A percentile compares a stretch with the other conserved stretches of the same genome.
Conservation (phyloP, 2,113 vertebrate species). For the Laticauda colubrina region DNA sequence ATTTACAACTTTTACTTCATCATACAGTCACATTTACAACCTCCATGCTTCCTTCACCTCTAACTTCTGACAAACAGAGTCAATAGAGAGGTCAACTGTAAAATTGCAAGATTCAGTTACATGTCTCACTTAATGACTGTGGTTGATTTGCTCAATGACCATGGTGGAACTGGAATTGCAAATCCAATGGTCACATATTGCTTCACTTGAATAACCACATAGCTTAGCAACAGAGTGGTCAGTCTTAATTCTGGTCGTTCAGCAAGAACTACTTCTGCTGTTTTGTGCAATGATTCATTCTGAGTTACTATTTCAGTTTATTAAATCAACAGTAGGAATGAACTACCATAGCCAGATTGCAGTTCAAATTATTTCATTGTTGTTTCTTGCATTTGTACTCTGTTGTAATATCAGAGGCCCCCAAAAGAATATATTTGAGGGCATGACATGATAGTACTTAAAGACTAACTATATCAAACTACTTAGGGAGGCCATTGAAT, state of each 20-base stretch:
- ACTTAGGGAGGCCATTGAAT: background rate
- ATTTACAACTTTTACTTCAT: background rate
- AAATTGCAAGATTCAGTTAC: background rate
- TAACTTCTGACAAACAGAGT: background rate
- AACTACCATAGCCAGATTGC: background rate
- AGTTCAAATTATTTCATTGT: background rate
- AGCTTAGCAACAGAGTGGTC: background rate
- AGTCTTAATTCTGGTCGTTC: background rate
- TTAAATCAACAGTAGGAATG: background rate
- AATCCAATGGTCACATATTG: background rate
- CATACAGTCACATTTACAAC: background rate
- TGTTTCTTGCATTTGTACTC: background rate
- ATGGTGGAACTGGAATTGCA: background rate
- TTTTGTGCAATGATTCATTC: background rate
- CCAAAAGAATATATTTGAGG: background rate
- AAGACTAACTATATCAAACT: background rate
- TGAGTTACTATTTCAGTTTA: background rate
- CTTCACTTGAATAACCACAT: background rate
- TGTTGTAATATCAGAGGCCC: background rate
- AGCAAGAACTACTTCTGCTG: background rate
- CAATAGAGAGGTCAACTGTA: background rate
- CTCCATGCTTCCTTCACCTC: background rate
- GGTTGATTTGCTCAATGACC: background rate
- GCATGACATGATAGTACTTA: background rate
- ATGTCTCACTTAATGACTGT: background rate